Conservation (phyloP, 1,140 invertebrate genomes). For the Papilio dardanus region DNA sequence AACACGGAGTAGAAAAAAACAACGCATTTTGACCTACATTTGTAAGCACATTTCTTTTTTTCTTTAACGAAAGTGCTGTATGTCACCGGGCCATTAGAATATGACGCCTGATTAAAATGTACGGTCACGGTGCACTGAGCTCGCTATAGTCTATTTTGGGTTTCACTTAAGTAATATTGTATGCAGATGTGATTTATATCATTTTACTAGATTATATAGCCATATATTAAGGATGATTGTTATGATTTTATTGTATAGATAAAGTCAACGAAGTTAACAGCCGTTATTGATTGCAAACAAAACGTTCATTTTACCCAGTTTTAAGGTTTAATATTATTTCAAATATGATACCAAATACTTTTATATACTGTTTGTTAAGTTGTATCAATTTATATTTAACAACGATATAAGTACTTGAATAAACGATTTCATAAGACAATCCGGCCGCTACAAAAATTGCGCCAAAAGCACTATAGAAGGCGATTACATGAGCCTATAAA, state of each 20-base stretch:
- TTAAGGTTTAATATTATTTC: too few relatives aligned
- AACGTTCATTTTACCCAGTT: neutral
- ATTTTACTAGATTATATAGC: neutral
- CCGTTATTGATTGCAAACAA: neutral
- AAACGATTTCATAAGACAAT: constrained; percentile 24
- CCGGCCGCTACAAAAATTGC: constrained; percentile 13
- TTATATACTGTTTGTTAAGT: neutral
- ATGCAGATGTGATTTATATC: constrained; percentile 4
- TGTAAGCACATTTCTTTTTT: constrained; percentile 31
- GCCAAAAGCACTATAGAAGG: neutral
- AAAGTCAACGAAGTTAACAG: neutral
- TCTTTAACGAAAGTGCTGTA: constrained; percentile 28
- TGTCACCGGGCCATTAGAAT: neutral
- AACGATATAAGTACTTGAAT: constrained; percentile 15
- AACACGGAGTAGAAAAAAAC: constrained; percentile 33
- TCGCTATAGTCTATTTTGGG: neutral
- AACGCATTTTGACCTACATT: constrained; percentile 33
- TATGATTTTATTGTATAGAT: neutral
- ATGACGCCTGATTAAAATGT: constrained; percentile 33
- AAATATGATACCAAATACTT: neutral
- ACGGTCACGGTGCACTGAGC: constrained; percentile 1
- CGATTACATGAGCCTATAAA: constrained; percentile 34
- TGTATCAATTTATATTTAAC: neutral
- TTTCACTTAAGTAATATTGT: constrained; percentile 1
- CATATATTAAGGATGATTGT: neutral